These are phyloP conservation scores for Brachyrhaphis roseni DNA, from an alignment of 2,797 vertebrate genomes.

Conservation along the genomic window DNA sequence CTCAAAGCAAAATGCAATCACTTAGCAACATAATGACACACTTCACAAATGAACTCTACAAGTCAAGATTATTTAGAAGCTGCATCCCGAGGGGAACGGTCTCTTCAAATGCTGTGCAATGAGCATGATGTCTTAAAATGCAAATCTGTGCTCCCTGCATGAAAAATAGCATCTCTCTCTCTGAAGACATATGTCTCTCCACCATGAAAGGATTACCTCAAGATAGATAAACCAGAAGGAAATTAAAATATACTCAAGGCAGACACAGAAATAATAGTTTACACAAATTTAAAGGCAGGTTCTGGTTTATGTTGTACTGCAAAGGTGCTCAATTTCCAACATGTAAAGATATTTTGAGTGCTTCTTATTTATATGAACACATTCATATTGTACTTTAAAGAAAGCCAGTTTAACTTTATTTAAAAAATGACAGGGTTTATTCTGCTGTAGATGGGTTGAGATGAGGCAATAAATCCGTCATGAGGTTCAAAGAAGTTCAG, in stretches of 20 bases:
- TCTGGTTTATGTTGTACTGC: not conserved
- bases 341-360: not conserved
- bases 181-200: conserved; percentile 2
- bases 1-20: not conserved
- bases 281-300: not conserved
- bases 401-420: not conserved
- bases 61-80: conserved; percentile 16
- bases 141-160: conserved; percentile 6
- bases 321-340: not conserved
- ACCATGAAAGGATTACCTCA: conserved; percentile 11
- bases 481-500: not conserved
- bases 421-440: not conserved
- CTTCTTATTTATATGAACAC: not conserved
- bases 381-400: not conserved
- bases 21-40: conserved; percentile 5
- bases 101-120: conserved; percentile 15
- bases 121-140: conserved; percentile 26
- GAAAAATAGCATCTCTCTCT: conserved; percentile 2
- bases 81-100: conserved; percentile 7
- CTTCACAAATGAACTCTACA: conserved; percentile 11
- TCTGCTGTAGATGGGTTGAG: not conserved
- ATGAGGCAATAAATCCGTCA: not conserved
- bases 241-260: not conserved
- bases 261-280: conserved; percentile 10
- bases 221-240: conserved; percentile 12